phyloP scores from a whole-genome alignment of 2,888 invertebrate species.

The Xestia sexstrigata region DNA sequence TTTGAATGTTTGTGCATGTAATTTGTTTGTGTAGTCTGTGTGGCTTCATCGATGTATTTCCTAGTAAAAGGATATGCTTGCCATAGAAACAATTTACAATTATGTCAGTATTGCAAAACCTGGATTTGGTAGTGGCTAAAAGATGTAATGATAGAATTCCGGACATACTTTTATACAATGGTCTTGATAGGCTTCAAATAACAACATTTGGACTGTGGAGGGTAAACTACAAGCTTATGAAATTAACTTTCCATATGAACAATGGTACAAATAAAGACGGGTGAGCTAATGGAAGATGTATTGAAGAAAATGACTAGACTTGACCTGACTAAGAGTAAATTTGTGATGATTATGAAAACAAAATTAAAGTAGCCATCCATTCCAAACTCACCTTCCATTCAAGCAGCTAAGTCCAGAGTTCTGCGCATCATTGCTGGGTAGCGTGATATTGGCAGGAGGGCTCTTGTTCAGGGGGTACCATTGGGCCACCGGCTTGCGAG shows the following conservation, averaged over 20 bases:
- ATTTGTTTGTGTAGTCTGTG: constrained; percentile 16
- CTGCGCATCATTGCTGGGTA: constrained; percentile 89
- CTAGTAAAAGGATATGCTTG: not conserved
- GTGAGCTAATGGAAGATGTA: not conserved
- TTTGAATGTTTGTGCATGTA: constrained; percentile 36
- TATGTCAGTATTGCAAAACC: not conserved
- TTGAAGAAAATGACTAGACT: too few species aligned
- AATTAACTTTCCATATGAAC: not conserved
- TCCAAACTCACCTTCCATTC: constrained; percentile 91
- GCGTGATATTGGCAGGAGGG: constrained; percentile 91
- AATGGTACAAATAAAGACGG: not conserved
- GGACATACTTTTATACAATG: not conserved
- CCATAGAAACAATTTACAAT: not conserved
- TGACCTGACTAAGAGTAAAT: too few species aligned
- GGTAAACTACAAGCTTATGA: not conserved
- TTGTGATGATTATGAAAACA: too few species aligned
- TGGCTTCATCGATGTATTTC: not conserved
- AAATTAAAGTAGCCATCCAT: not conserved
- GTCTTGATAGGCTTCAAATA: not conserved
- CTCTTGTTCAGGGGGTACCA: constrained; percentile 95
- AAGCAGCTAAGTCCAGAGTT: constrained; percentile 92
- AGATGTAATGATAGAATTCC: not conserved
- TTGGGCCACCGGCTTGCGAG: constrained; percentile 95
- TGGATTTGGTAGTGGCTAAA: not conserved
- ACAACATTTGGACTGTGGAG: not conserved